Conservation (phyloP, 2,113 vertebrate species). For the Psammodynastes pulverulentus region DNA sequence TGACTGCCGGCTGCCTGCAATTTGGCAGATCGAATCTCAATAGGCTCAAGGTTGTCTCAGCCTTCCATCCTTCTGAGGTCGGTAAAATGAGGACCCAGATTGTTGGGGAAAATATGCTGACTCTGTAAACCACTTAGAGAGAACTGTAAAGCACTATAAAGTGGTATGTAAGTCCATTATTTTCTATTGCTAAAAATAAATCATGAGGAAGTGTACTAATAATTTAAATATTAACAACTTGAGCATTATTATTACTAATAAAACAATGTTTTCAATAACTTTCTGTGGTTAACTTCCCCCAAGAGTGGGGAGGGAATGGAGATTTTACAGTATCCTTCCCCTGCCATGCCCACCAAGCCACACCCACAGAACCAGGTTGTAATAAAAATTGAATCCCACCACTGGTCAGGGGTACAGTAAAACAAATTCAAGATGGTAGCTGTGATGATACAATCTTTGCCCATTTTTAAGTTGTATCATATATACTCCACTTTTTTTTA, state of each 20-base stretch:
- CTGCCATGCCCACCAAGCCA: too few relatives aligned
- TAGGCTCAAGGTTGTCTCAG: too few relatives aligned
- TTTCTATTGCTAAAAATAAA: conserved; percentile 29
- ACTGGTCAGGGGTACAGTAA: not conserved
- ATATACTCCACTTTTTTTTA: not conserved
- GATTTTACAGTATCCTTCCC: too few relatives aligned
- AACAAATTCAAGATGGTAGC: not conserved
- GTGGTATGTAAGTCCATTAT: not conserved
- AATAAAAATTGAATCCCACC: too few relatives aligned
- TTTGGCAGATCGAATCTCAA: too few relatives aligned
- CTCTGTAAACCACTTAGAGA: too few relatives aligned
- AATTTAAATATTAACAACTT: not conserved
- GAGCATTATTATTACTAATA: not conserved
- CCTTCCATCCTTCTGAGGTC: too few relatives aligned
- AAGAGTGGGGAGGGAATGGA: too few relatives aligned
- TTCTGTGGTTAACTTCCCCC: not conserved
- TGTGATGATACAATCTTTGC: not conserved
- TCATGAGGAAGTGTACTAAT: not conserved
- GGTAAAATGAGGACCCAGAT: too few relatives aligned
- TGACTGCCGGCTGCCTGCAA: too few relatives aligned
- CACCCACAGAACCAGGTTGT: too few relatives aligned
- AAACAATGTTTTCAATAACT: not conserved
- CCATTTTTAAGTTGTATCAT: not conserved
- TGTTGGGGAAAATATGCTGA: too few relatives aligned
- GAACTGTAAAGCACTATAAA: not conserved